Evolutionary conservation across 1,140 invertebrate genomes (phyloP), one percentile per base, ranked within the genome.

Genomic region (Camponotus vicinus): DNA sequence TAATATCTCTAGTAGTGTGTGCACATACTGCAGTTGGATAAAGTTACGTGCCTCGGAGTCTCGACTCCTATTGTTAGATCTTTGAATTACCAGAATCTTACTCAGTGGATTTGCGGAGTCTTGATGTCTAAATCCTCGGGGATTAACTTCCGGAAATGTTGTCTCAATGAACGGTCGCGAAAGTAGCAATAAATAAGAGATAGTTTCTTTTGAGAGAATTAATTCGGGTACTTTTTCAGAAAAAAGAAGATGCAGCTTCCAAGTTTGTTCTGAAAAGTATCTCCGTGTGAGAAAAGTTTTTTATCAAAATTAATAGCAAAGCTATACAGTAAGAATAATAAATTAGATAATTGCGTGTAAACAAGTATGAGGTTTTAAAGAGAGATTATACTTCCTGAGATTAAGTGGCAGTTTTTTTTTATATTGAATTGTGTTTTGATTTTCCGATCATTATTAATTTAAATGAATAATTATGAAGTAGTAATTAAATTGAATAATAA

Each of bases 21-120:
- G 67, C 69, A 61, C 79, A 73, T 75, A 59, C 32, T 49, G 79
- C 34, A 49, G 49, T 32, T 42, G 15, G 40, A 83, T 75, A 57
- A 73, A 73, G 27, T 73, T 71, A 83, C 69, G 40, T 75, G 40
- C n/a, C 15, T 18, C 49, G 32, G 49, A 69, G 21, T 73, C 69
- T 63, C 70, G 66, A 57, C 40, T 73, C 37, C 59, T 75, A 75
- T 75, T 83, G 79, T 83, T 83, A 73, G 79, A 82, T 82, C 79
- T 67, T 82, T 82, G 79, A 82, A 82, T 83, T 61, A 45, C 57
- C 27, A 8, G 52, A 59, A 71, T 11, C 67, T 59, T 42, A 57
- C 78, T 71, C 78, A 45, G 37, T 42, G 52, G 37, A 82, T 61
- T 82, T 73, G 70, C 40, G 61, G 27, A 61, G 66, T 55, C 32